Evolutionary conservation across 1,140 invertebrate species (phyloP).

Genomic region (Cotesia vestalis): DNA sequence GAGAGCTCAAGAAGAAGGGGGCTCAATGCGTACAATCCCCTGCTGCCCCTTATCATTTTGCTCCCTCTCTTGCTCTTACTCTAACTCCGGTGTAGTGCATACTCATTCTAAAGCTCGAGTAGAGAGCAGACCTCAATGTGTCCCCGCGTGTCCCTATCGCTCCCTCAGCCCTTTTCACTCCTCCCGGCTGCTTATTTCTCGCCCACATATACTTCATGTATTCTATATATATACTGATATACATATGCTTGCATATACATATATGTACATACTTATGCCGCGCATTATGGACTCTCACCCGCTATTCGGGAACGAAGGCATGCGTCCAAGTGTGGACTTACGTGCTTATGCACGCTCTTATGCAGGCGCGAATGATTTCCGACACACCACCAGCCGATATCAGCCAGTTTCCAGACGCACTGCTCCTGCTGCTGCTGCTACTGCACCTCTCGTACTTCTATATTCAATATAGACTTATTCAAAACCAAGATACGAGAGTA

Average conservation of each 20-base stretch:
- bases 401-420: conserved; percentile 48
- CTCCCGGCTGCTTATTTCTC: conserved; percentile 21
- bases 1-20: background rate
- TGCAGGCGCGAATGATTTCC: conserved; percentile 55
- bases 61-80: background rate
- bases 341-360: conserved; percentile 53
- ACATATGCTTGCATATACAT: no score
- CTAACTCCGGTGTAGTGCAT: background rate
- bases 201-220: conserved; percentile 12
- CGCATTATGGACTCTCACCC: conserved; percentile 51
- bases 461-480: no score
- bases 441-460: no score
- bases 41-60: conserved; percentile 39
- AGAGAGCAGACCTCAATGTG: background rate
- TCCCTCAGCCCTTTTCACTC: conserved; percentile 39
- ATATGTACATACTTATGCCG: conserved; percentile 31
- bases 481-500: no score
- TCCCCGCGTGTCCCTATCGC: background rate
- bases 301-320: conserved; percentile 47
- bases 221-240: no score
- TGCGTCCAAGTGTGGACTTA: conserved; percentile 56
- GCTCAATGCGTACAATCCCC: conserved; percentile 27
- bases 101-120: background rate
- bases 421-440: conserved; percentile 25
- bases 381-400: conserved; percentile 47